Base-by-base conservation (phyloP, 2,113 vertebrate species). In the Microcebus lehilahytsara region DNA sequence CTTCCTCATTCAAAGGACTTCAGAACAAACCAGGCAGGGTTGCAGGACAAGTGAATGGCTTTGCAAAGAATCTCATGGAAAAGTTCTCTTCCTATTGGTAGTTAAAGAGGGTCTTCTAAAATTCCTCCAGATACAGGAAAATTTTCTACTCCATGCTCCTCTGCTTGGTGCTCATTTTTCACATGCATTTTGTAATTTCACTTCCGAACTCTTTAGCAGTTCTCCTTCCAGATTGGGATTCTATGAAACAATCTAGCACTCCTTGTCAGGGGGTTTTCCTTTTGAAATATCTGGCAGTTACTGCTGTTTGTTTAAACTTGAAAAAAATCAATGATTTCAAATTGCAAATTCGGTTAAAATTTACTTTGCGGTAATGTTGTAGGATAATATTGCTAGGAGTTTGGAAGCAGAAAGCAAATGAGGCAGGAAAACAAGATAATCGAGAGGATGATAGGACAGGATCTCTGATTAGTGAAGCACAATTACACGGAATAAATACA, bases 261-360 rank as follows among this genome's bases (percentile, higher is more conserved):
- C 14, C 11, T 32, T 84, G 72, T n/a, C 42, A 71, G 27, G 92
- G 85, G 89, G 49, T 62, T 93, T 97, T 96, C 81, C 81, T 69
- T 93, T 86, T 78, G 56, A 96, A 95, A 53, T 95, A 96, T 96
- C 92, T 96, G 90, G 77, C 80, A 91, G 60, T 93, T 66, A 56
- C 78, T 96, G 97, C 80, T 96, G 95, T 97, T 97, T 98, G 96
- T 97, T 98, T 98, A 97, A 98, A 98, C 71, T 91, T 97, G 23
- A 97, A 97, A 97, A 96, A 97, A 97, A 96, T 96, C 97, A 92
- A 95, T 97, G 92, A 97, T 77, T 97, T 96, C 86, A 95, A 96
- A 97, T 94, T 79, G 77, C 56, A 96, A 95, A 97, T 94, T 97
- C 77, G 88, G 97, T 96, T 97, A 94, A 97, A 95, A 98, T 97